phyloP scores from a whole-genome alignment of 2,888 invertebrate species.

The Invenusta paracnida region DNA sequence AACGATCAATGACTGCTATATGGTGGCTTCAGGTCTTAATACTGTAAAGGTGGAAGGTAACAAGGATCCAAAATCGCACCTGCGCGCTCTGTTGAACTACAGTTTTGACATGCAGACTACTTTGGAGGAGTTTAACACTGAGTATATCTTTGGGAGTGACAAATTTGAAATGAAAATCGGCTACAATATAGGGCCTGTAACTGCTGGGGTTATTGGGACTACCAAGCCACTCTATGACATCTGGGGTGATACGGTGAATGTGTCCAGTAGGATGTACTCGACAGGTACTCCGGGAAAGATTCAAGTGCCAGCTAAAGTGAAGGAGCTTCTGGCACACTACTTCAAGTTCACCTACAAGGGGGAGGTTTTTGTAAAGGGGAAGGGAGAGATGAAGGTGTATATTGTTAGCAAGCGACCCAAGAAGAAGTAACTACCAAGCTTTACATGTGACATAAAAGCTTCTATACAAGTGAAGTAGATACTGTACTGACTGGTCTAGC shows the following conservation, averaged over 20 bases:
- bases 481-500: too few relatives aligned
- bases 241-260: conserved; percentile 97
- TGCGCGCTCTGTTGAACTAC: conserved; percentile 62
- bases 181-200: conserved; percentile 84
- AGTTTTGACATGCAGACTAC: conserved; percentile 79
- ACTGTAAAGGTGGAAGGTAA: conserved; percentile 71
- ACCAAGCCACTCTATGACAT: conserved; percentile 92
- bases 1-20: conserved; percentile 90
- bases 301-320: conserved; percentile 18
- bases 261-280: conserved; percentile 92
- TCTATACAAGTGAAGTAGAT: too few relatives aligned
- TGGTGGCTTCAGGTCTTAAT: conserved; percentile 92
- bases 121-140: conserved; percentile 56
- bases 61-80: conserved; percentile 68
- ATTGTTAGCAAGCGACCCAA: too few relatives aligned
- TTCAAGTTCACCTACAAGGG: conserved; percentile 32
- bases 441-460: too few relatives aligned
- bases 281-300: conserved; percentile 56
- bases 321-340: not conserved
- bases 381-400: conserved; percentile 38
- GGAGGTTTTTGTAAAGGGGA: conserved; percentile 35
- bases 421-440: too few relatives aligned
- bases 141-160: conserved; percentile 55
- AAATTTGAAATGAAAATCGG: conserved; percentile 67
- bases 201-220: conserved; percentile 89